These are phyloP conservation scores for Dendrocincla tyrannina DNA, from an alignment of 2,797 vertebrate genomes.

Conservation along the genomic window DNA sequence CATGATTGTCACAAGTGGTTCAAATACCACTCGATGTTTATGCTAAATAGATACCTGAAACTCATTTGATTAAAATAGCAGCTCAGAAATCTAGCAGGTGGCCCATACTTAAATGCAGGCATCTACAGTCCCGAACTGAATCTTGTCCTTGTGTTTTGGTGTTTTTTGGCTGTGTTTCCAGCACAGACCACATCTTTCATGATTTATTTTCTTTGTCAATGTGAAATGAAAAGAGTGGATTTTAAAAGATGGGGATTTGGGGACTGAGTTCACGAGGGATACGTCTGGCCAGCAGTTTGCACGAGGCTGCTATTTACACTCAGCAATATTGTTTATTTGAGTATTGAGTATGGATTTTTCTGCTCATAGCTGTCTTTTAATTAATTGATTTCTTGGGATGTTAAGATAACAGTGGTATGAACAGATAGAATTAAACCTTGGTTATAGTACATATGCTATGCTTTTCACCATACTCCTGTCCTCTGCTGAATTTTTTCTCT, in stretches of 20 bases:
- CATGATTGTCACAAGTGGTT: not conserved
- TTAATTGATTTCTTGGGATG: constrained; percentile 1
- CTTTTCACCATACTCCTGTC: not conserved
- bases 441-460: not conserved
- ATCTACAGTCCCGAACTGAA: not conserved
- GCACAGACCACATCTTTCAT: not conserved
- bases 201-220: not conserved
- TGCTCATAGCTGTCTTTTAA: not conserved
- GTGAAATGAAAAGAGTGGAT: not conserved
- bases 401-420: not conserved
- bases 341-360: constrained; percentile 9
- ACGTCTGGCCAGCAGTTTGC: not conserved
- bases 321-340: constrained; percentile 4
- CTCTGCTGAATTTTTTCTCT: not conserved
- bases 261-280: not conserved
- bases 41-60: not conserved
- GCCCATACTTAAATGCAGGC: not conserved
- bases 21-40: not conserved
- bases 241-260: not conserved
- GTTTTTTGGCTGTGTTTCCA: not conserved
- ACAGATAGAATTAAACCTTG: not conserved
- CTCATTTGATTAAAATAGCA: not conserved
- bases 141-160: not conserved
- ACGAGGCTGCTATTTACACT: not conserved
- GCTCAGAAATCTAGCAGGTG: not conserved